Percentiles rank a stretch among this genome's conserved stretches.
These are phyloP conservation scores for Drosophila nigricruria DNA, from an alignment of 2,888 invertebrate species.

Conservation along the genomic window DNA sequence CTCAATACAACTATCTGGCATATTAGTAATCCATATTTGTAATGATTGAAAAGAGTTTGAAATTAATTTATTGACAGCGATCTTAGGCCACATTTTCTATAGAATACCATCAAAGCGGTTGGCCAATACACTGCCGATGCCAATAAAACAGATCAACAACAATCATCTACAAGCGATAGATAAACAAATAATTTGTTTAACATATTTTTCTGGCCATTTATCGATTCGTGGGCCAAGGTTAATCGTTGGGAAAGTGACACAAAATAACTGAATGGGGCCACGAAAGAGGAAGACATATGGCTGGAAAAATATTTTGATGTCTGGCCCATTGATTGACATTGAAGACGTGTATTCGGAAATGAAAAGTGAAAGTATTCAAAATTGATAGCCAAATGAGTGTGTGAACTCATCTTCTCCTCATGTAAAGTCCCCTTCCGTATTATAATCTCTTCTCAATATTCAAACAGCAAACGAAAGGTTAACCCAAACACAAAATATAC, in stretches of 20 bases:
- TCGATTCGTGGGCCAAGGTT: conserved; percentile 51
- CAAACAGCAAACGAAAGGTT: conserved; percentile 42
- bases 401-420: conserved; percentile 27
- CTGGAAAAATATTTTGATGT: conserved; percentile 14
- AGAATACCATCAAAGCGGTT: conserved; percentile 24
- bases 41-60: conserved; percentile 16
- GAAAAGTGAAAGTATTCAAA: conserved; percentile 49
- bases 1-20: conserved; percentile 8
- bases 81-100: conserved; percentile 15
- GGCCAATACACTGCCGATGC: conserved; percentile 8
- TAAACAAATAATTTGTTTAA: conserved; percentile 20
- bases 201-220: conserved; percentile 10
- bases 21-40: conserved; percentile 34
- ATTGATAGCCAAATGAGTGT: conserved; percentile 33
- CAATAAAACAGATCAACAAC: conserved; percentile 10
- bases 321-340: conserved; percentile 40
- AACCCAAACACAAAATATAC: too few relatives aligned
- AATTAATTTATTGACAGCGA: conserved; percentile 19
- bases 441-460: conserved; percentile 13
- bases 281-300: neutral
- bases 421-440: neutral
- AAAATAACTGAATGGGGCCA: neutral
- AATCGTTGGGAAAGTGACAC: conserved; percentile 43
- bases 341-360: conserved; percentile 15
- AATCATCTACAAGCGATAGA: neutral